These are phyloP conservation scores for Agrotis ipsilon DNA, from an alignment of 2,888 invertebrate genomes.

Conservation along the genomic window DNA sequence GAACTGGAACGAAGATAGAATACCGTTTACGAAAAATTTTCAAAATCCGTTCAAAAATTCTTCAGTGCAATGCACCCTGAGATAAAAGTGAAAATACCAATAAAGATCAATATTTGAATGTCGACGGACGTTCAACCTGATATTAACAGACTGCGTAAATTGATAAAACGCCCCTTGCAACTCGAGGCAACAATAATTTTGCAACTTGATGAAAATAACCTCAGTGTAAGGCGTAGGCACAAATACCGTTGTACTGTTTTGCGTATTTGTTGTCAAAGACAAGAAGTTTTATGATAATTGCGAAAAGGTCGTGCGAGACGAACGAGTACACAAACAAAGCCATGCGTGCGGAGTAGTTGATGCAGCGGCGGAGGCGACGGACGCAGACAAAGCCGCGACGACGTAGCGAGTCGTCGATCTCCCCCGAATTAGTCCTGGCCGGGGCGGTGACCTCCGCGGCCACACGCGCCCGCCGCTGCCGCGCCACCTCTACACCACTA, in stretches of 20 bases:
- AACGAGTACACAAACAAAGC: constrained; percentile 77
- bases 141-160: constrained; percentile 58
- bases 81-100: constrained; percentile 76
- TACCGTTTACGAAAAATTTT: constrained; percentile 20
- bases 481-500: constrained; percentile 63
- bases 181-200: constrained; percentile 36
- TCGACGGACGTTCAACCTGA: constrained; percentile 73
- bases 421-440: constrained; percentile 91
- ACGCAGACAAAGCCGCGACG: constrained; percentile 87
- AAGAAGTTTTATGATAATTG: constrained; percentile 70
- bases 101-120: constrained; percentile 76
- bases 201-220: constrained; percentile 57
- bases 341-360: constrained; percentile 72
- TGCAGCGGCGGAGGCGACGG: constrained; percentile 72
- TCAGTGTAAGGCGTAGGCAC: constrained; percentile 31
- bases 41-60: constrained; percentile 22
- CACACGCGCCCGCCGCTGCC: constrained; percentile 75
- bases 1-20: not conserved
- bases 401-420: constrained; percentile 88
- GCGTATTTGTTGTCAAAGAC: constrained; percentile 62
- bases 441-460: constrained; percentile 86
- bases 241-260: constrained; percentile 54
- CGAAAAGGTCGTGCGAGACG: constrained; percentile 67
- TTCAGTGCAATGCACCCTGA: constrained; percentile 65
- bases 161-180: constrained; percentile 47